Conservation (phyloP, 2,113 vertebrate genomes). For the Takifugu bimaculatus region DNA sequence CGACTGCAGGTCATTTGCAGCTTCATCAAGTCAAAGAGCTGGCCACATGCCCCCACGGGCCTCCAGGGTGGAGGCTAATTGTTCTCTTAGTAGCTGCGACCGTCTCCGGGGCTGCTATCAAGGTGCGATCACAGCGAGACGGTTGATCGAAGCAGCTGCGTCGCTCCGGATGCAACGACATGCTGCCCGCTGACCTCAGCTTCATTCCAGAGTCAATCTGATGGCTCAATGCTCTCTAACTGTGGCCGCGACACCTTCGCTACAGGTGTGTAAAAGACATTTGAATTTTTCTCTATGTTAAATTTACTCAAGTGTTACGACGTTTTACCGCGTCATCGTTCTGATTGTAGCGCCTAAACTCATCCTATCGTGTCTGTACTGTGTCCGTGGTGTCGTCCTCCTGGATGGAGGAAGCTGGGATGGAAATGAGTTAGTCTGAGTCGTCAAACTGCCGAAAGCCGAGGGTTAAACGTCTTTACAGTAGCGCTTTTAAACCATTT, state of each 20-base stretch:
- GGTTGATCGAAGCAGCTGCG: constrained; percentile 5
- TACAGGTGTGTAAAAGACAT: background rate
- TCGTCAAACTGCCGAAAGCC: too few relatives aligned
- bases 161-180: constrained; percentile 9
- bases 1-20: constrained; percentile 9
- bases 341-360: too few relatives aligned
- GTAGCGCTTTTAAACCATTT: too few relatives aligned
- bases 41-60: constrained; percentile 14
- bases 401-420: too few relatives aligned
- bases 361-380: too few relatives aligned
- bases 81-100: constrained; percentile 34
- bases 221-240: constrained; percentile 7
- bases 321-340: too few relatives aligned
- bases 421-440: too few relatives aligned
- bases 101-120: constrained; percentile 24
- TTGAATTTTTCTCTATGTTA: too few relatives aligned
- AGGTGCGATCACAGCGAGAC: constrained; percentile 21
- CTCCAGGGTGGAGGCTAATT: constrained; percentile 43
- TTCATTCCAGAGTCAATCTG: constrained; percentile 25
- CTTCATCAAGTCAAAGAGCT: constrained; percentile 37
- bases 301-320: too few relatives aligned
- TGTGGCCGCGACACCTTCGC: background rate
- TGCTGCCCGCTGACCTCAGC: constrained; percentile 16
- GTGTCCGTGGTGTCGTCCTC: too few relatives aligned
- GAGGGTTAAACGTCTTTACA: too few relatives aligned